Percentiles rank a stretch among this genome's conserved stretches.
These are phyloP conservation scores for Limanda limanda DNA, from an alignment of 2,113 vertebrate species.

Conservation along the genomic window DNA sequence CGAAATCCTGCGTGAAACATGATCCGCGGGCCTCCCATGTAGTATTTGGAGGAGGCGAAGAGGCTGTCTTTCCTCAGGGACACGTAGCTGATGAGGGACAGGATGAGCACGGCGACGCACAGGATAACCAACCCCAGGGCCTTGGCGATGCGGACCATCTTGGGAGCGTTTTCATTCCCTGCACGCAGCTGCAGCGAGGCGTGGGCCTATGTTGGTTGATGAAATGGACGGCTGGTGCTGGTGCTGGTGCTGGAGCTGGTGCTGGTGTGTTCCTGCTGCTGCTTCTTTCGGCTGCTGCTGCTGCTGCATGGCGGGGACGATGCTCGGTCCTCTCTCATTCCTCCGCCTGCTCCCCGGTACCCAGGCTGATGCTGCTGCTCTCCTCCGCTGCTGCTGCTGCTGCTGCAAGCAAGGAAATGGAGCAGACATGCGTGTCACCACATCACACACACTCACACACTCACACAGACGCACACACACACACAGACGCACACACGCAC, in stretches of 20 bases:
- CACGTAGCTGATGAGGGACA: slow-evolving; percentile 97
- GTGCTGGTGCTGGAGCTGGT: slow-evolving; percentile 3
- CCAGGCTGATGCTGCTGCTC: not conserved
- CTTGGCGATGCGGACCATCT: slow-evolving; percentile 96
- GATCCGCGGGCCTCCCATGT: slow-evolving; percentile 91
- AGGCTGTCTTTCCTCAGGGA: slow-evolving; percentile 95
- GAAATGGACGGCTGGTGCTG: too few relatives aligned
- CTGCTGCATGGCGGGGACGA: slow-evolving; percentile 42
- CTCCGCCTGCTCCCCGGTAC: slow-evolving; percentile 25
- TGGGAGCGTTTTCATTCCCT: slow-evolving; percentile 77
- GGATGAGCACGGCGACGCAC: slow-evolving; percentile 92
- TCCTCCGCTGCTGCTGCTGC: slow-evolving; percentile 8
- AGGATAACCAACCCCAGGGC: slow-evolving; percentile 94
- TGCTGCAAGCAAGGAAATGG: slow-evolving; percentile 63
- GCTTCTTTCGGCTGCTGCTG: too few relatives aligned
- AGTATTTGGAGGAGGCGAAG: slow-evolving; percentile 90
- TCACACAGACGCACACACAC: slow-evolving; percentile 16
- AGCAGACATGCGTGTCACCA: slow-evolving; percentile 55
- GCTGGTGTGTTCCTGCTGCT: slow-evolving; percentile 9
- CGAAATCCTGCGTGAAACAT: slow-evolving; percentile 96
- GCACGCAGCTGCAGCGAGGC: slow-evolving; percentile 44
- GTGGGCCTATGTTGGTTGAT: too few relatives aligned
- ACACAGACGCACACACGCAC: not conserved
- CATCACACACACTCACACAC: slow-evolving; percentile 4
- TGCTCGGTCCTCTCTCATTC: slow-evolving; percentile 56